Conservation (phyloP, 2,113 vertebrate species). For the Gallinago paraguaiae region DNA sequence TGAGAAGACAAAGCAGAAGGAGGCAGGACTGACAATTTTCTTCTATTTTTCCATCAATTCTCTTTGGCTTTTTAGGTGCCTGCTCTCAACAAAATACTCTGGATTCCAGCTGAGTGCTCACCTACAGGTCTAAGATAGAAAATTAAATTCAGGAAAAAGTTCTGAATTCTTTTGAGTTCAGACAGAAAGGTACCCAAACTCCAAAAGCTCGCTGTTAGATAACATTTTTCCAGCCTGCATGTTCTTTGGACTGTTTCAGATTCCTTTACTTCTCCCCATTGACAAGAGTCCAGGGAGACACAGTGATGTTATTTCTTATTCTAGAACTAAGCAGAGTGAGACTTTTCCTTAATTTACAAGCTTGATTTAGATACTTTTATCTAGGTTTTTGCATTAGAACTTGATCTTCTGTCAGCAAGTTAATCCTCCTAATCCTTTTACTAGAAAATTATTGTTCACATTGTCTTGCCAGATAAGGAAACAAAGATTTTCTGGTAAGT, state of each 20-base stretch:
- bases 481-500: neutral
- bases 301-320: neutral
- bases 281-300: neutral
- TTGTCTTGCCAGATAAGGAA: neutral
- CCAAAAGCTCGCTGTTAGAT: neutral
- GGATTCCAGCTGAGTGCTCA: neutral
- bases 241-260: neutral
- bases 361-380: neutral
- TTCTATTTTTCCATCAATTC: neutral
- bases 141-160: neutral
- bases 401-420: neutral
- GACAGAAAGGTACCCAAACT: neutral
- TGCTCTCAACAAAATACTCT: neutral
- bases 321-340: neutral
- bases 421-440: neutral
- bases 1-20: neutral
- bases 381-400: neutral
- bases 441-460: neutral
- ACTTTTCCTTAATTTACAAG: neutral
- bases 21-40: neutral
- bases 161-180: neutral
- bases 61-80: neutral
- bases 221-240: neutral
- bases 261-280: neutral
- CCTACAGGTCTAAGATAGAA: neutral